A percentile compares a stretch with the other conserved stretches of the same genome.
Evolutionary conservation across 1,140 invertebrate species (phyloP).

Genomic region (Calliphora vicina): DNA sequence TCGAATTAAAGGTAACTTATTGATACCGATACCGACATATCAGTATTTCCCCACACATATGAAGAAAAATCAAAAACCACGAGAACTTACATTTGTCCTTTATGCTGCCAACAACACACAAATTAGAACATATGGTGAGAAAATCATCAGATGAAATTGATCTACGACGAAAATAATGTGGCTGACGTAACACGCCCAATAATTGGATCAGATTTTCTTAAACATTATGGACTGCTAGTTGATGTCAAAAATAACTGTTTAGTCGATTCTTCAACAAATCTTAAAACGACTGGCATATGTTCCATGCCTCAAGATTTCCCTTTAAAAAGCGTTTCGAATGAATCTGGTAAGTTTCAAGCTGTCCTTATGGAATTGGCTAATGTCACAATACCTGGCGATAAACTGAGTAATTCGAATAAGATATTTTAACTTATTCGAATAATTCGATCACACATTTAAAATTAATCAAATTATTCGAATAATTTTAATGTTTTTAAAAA

Average conservation of each 20-base stretch:
- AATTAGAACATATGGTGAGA: conserved; percentile 58
- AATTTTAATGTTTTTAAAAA: no score
- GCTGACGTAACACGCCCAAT: conserved; percentile 10
- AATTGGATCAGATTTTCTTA: neutral
- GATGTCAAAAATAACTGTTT: neutral
- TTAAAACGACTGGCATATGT: neutral
- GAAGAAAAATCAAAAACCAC: no score
- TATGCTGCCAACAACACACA: no score
- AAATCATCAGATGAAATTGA: conserved; percentile 45
- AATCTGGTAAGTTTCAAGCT: neutral
- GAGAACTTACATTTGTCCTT: no score
- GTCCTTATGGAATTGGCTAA: conserved; percentile 43
- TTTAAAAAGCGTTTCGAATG: neutral
- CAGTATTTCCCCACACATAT: no score
- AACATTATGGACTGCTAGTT: neutral
- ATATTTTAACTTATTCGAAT: no score
- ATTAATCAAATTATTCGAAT: no score
- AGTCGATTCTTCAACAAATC: neutral
- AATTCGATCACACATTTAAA: no score
- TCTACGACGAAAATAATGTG: conserved; percentile 42
- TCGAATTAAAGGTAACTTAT: no score
- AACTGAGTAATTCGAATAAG: no score
- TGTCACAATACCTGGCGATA: conserved; percentile 53
- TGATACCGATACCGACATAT: no score
- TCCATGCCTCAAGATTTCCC: no score